Base-by-base conservation (phyloP, 2,113 vertebrate genomes). In the Corvus moneduloides region DNA sequence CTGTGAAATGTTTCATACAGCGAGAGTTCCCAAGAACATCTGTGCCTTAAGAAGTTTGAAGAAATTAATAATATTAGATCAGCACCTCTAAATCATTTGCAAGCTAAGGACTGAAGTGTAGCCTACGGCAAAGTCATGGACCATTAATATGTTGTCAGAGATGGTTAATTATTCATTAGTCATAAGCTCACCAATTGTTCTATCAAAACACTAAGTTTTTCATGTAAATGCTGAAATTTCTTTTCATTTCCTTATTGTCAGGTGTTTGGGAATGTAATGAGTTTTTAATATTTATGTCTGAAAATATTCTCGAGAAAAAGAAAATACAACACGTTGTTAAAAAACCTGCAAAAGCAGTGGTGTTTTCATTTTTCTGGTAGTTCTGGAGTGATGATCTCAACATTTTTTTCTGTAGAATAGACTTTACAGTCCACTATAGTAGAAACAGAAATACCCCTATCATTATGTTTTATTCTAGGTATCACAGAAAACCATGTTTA, bases 141-240 rank as follows among this genome's bases (percentile, higher is more conserved):
- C 62, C 61, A 91, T 94, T 92, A 95, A 91, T 91, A 90, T 77
- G 55, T 86, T 90, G 69, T 91, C 90, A 84, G 52, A 54, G 24
- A 73, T 58, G 20, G 82, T 96, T 90, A 92, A 89, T 93, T 93
- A 95, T 94, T 95, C 82, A 92, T 92, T 88, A 96, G 62, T 82
- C 88, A 97, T 95, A 95, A 96, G 96, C 71, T 93, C 59, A 88
- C 51, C 67, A 89, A 95, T 93, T 94, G 86, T 90, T 93, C 90
- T 91, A 89, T 88, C 81, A 94, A 95, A 97, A 95, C 78, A 93
- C 28, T 23, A 54, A 32, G 61, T 84, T 94, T 95, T 91, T 86
- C 62, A 82, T 5, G 23, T 76, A 91, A 87, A 66, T 80, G 69
- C 22, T 63, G 61, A 35, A 63, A 87, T 87, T 94, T 63, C 39